Percentiles rank a stretch among this genome's conserved stretches.
Conservation (phyloP, 2,113 vertebrate genomes). For the Illadopsis cleaveri region DNA sequence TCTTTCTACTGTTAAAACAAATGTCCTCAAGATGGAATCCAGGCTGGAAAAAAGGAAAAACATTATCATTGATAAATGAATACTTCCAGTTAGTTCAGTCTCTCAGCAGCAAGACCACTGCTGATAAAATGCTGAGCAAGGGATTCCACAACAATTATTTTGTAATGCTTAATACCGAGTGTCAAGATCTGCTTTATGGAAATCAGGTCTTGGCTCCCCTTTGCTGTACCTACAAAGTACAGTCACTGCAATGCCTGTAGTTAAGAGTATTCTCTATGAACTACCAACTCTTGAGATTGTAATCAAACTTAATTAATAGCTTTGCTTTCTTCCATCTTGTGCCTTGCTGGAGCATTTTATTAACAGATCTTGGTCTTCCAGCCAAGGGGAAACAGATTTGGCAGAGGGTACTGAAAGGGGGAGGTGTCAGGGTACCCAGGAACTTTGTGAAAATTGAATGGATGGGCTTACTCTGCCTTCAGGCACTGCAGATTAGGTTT, state of each 20-base stretch:
- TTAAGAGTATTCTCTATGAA: not conserved
- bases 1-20: conserved; percentile 59
- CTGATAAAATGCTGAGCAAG: conserved; percentile 42
- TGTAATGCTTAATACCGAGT: not conserved
- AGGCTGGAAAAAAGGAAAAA: conserved; percentile 35
- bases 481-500: not conserved
- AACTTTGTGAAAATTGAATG: not conserved
- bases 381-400: not conserved
- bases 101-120: not conserved
- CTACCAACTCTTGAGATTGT: not conserved
- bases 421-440: not conserved
- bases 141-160: conserved; percentile 4
- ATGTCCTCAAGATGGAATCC: conserved; percentile 61
- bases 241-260: not conserved
- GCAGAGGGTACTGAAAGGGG: not conserved
- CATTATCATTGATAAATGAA: conserved; percentile 54
- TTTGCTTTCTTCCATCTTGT: not conserved
- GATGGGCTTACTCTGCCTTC: not conserved
- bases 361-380: not conserved
- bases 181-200: not conserved
- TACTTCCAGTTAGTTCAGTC: conserved; percentile 2
- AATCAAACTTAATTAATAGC: not conserved
- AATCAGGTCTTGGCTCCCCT: not conserved
- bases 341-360: not conserved
- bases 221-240: not conserved